Evolutionary conservation across 2,797 vertebrate species (phyloP).

Genomic region (Austrolebias charrua): DNA sequence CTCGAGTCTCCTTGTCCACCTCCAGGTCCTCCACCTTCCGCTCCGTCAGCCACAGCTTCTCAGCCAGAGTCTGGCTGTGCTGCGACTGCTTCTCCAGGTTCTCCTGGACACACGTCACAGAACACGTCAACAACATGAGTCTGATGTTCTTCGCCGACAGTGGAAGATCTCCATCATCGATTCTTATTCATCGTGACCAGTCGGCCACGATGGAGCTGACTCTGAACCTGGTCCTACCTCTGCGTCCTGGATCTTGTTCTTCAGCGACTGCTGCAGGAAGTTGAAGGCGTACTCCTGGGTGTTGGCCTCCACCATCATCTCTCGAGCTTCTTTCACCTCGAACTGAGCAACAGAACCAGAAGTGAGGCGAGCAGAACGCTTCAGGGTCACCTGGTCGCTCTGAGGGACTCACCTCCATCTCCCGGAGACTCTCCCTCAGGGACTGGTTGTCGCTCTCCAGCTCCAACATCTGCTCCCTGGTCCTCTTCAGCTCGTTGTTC

Average conservation of each 20-base stretch:
- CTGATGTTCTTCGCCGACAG: no score
- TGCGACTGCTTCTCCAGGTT: constrained; percentile 78
- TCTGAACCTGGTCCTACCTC: constrained; percentile 62
- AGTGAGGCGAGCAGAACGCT: background rate
- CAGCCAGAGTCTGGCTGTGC: constrained; percentile 65
- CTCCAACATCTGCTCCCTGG: constrained; percentile 73
- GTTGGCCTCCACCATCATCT: constrained; percentile 82
- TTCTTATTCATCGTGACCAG: no score
- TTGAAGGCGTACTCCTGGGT: constrained; percentile 83
- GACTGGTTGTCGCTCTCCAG: constrained; percentile 68
- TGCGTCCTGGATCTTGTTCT: constrained; percentile 79
- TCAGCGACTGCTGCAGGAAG: constrained; percentile 80
- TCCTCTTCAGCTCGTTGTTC: constrained; percentile 73
- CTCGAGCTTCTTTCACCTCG: constrained; percentile 77
- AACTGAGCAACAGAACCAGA: constrained; percentile 45
- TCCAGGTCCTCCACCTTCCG: constrained; percentile 75
- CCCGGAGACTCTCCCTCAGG: constrained; percentile 56
- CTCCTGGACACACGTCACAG: constrained; percentile 62
- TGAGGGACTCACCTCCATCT: constrained; percentile 71
- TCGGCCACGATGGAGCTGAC: no score
- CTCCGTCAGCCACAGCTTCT: constrained; percentile 80
- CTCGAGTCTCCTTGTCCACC: constrained; percentile 58
- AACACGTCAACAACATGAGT: background rate
- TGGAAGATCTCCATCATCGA: no score
- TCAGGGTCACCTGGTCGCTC: background rate